Base-by-base conservation (phyloP, 2,888 invertebrate species). In the Cataglyphis albicans region DNA sequence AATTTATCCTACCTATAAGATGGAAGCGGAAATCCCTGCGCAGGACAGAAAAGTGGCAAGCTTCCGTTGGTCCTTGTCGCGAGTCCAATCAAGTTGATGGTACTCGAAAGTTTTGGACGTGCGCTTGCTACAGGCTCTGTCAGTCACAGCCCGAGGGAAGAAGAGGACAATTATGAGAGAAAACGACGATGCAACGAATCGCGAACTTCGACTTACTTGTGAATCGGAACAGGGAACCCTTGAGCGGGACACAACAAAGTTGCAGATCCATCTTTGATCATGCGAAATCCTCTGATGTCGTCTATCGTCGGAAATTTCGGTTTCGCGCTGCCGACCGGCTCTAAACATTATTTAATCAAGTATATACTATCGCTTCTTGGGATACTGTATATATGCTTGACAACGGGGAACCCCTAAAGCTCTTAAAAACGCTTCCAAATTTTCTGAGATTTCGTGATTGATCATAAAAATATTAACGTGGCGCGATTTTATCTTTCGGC, bases 231-330 rank as follows among this genome's bases (percentile, higher is more conserved):
- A 57, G 96, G 96, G 94, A 95, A 96, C 21, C 96, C 97, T 95
- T 97, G 97, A 84, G 97, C 97, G 73, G 97, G 96, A 92, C 97
- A 97, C 90, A 96, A 95, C 88, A 97, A 95, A 81, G 96, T 96
- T 86, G 96, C 93, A 85, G 95, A 95, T 75, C 93, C 92, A 41
- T 92, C 93, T 75, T 91, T 92, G 89, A 90, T 90, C 57, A 93
- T 92, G 65, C 92, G 91, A 83, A 93, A 92, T 81, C 93, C 92
- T 82, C 93, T 91, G 82, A 93, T 92, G 87, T 93, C 93, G 86
- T 94, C 93, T 88, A 93, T 91, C 82, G 93, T 92, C 81, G 94
- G 94, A 83, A 96, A 95, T 94, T 96, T 96, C 35, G 96, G 96
- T 86, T 95, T 94, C 73, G 96, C 95, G 89, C 95, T 95, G 75